Evolutionary conservation across 2,113 vertebrate species (phyloP).

Genomic region (Pagrus major): DNA sequence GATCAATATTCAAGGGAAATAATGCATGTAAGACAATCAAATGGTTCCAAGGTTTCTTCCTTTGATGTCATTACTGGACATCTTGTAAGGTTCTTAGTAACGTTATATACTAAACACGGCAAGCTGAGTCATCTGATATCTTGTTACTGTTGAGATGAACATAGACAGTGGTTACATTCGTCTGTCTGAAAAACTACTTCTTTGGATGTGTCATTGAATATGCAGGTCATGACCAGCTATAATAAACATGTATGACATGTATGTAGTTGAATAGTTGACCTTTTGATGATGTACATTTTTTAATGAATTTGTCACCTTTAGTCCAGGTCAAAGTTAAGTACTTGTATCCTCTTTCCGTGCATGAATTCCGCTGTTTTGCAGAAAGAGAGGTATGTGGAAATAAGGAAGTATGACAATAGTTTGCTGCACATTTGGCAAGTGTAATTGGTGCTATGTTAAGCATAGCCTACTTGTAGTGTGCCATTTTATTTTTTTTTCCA

Average conservation of each 20-base stretch:
- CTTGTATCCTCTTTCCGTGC: conserved; percentile 72
- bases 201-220: conserved; percentile 68
- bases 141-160: conserved; percentile 40
- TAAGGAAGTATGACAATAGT: conserved; percentile 51
- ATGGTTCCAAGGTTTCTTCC: conserved; percentile 59
- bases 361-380: conserved; percentile 69
- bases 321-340: conserved; percentile 64
- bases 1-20: conserved; percentile 48
- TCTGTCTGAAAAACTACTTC: conserved; percentile 54
- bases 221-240: conserved; percentile 60
- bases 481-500: conserved; percentile 53
- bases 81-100: conserved; percentile 54
- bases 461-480: conserved; percentile 77
- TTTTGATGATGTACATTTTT: conserved; percentile 64
- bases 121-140: conserved; percentile 42
- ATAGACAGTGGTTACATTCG: conserved; percentile 49
- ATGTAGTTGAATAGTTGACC: conserved; percentile 63
- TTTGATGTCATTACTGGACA: conserved; percentile 41
- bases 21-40: conserved; percentile 81
- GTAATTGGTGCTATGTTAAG: conserved; percentile 65
- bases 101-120: conserved; percentile 43
- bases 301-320: conserved; percentile 65
- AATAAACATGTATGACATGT: conserved; percentile 58
- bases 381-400: conserved; percentile 54
- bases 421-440: conserved; percentile 65